These are phyloP conservation scores for Carcina quercana DNA, from an alignment of 2,888 invertebrate genomes.

Conservation along the genomic window DNA sequence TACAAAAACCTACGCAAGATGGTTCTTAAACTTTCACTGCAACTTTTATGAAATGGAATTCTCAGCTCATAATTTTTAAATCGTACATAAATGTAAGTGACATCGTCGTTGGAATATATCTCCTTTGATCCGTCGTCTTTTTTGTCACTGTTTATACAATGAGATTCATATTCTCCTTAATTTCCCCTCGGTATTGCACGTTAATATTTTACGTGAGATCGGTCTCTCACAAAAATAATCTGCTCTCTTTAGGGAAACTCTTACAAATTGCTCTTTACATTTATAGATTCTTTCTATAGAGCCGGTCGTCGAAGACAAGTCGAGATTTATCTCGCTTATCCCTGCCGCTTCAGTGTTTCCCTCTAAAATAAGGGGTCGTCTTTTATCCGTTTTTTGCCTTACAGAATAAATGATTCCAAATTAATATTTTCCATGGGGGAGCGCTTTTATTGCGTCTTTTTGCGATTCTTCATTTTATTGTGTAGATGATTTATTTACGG, in stretches of 20 bases:
- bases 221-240: slow-evolving; percentile 41
- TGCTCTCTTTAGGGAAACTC: slow-evolving; percentile 36
- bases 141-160: slow-evolving; percentile 35
- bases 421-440: slow-evolving; percentile 50
- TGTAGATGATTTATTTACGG: slow-evolving; percentile 31
- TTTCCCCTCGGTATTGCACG: slow-evolving; percentile 53
- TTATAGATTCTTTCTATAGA: slow-evolving; percentile 33
- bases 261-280: slow-evolving; percentile 37
- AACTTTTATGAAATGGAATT: slow-evolving; percentile 2
- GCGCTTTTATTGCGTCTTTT: slow-evolving; percentile 41
- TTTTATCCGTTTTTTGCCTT: slow-evolving; percentile 43
- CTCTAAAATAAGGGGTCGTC: slow-evolving; percentile 36
- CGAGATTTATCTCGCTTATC: slow-evolving; percentile 49
- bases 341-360: slow-evolving; percentile 35
- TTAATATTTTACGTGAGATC: slow-evolving; percentile 53
- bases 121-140: slow-evolving; percentile 19
- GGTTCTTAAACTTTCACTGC: too few relatives aligned
- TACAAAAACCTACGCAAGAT: too few relatives aligned
- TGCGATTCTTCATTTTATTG: slow-evolving; percentile 27
- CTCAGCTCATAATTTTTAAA: slow-evolving; percentile 16
- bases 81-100: slow-evolving; percentile 17
- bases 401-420: slow-evolving; percentile 52
- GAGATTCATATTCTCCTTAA: slow-evolving; percentile 47
- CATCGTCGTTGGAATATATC: slow-evolving; percentile 15
- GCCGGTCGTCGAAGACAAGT: slow-evolving; percentile 39